A percentile compares a stretch with the other conserved stretches of the same genome.
Evolutionary conservation across 2,113 vertebrate species (phyloP).

Genomic region (Ahaetulla prasina): DNA sequence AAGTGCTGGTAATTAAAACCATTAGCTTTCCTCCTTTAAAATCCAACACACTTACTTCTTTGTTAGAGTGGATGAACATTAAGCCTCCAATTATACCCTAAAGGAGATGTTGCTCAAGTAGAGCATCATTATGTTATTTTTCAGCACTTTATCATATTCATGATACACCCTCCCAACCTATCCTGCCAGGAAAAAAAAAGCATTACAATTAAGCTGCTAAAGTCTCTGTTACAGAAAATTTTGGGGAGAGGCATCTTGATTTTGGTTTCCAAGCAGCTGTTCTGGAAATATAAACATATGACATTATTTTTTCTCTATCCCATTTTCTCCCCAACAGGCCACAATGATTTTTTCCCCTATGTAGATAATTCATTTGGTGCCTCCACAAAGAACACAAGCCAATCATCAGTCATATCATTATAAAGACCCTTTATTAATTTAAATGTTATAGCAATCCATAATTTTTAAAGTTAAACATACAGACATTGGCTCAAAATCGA

Average conservation of each 20-base stretch:
- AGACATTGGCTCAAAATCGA: neutral
- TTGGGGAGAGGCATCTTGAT: slow-evolving; percentile 29
- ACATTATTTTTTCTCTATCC: slow-evolving; percentile 8
- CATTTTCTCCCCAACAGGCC: neutral
- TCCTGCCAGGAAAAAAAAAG: neutral
- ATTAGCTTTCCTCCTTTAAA: neutral
- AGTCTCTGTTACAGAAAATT: slow-evolving; percentile 10
- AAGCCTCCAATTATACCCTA: neutral
- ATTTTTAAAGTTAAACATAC: slow-evolving; percentile 55
- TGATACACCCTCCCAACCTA: neutral
- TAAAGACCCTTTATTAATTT: slow-evolving; percentile 53
- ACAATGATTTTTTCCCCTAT: slow-evolving; percentile 32
- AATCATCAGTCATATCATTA: slow-evolving; percentile 18
- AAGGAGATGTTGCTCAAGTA: neutral
- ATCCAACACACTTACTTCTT: neutral
- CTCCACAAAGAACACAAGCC: slow-evolving; percentile 37
- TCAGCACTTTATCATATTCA: neutral
- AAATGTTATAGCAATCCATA: slow-evolving; percentile 45
- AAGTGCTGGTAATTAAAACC: neutral
- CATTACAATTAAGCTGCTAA: slow-evolving; percentile 28
- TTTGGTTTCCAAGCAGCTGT: slow-evolving; percentile 45
- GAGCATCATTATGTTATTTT: slow-evolving; percentile 8
- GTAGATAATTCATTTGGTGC: slow-evolving; percentile 44
- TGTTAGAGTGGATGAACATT: slow-evolving; percentile 11
- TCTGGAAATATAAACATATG: slow-evolving; percentile 45